Base-by-base conservation (phyloP, 2,888 invertebrate genomes). In the Tetragonisca angustula region DNA sequence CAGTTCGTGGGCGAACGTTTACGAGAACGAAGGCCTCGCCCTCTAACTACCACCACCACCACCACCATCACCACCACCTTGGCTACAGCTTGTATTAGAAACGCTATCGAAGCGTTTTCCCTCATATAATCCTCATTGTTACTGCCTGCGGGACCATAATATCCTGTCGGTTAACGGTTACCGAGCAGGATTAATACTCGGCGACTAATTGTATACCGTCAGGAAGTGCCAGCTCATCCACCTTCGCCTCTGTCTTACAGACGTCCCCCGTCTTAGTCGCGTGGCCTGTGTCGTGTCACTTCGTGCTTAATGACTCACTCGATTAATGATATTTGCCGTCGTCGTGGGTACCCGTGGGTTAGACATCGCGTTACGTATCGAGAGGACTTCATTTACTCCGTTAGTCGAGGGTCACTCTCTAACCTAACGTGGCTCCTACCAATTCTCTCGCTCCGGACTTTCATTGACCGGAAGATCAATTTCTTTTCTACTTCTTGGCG, bases 21-120 rank as follows among this genome's bases (percentile, higher is more conserved):
- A 92, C 90, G 90, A 88, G 90, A 89, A 89, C 79, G 70, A 36
- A n/a, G 43, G 79, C 77, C 62, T 80, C 81, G 68, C 72, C 79
- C 79, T 69, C 76, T 75, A 78, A 76, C 81, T 69, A 69, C 74
- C 80, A 73, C 76, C 43, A 43, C 36, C 43, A 43, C 36, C 36
- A 36, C 2, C 43, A 76, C 81, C 65, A 69, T 71, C 43, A 2
- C 43, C 80, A 73, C 77, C 52, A 61, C 64, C 59, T 59, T 59
- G 56, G 74, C 75, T 81, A 72, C 81, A 79, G 85, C 89, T 76
- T 87, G 91, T 92, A 92, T 92, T 91, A 92, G 92, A 92, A 92
- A 91, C 91, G 92, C 92, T 91, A 92, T 92, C 92, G 92, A 92
- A 92, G 92, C 92, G 90, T 91, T 92, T 92, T 92, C 92, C 89